Evolutionary conservation across 2,888 invertebrate species (phyloP).

Genomic region (Heteromurus nitidus): DNA sequence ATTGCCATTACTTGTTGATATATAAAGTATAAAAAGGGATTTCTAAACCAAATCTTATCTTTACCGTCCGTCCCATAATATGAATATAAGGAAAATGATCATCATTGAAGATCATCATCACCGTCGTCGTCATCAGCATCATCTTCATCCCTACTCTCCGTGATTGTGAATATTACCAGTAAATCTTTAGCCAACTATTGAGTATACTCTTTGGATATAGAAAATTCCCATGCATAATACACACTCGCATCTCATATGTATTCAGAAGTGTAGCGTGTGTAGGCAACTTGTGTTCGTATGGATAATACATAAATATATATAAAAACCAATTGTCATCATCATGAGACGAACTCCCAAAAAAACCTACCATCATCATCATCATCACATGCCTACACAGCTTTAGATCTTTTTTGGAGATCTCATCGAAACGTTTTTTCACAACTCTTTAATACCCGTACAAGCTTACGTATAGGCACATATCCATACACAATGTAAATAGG

Average conservation of each 20-base stretch:
- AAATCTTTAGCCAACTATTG: neutral
- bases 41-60: neutral
- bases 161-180: too few species aligned
- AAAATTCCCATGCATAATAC: too few species aligned
- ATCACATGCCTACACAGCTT: slow-evolving; percentile 11
- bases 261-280: neutral
- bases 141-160: neutral
- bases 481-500: too few species aligned
- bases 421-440: neutral
- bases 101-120: slow-evolving; percentile 19
- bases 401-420: slow-evolving; percentile 11
- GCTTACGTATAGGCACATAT: too few species aligned
- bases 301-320: neutral
- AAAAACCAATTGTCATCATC: slow-evolving; percentile 9
- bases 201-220: neutral
- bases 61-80: neutral
- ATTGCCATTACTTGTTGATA: neutral
- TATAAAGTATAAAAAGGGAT: neutral
- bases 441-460: neutral
- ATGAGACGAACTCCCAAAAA: slow-evolving; percentile 9
- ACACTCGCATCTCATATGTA: too few species aligned
- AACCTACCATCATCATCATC: slow-evolving; percentile 6
- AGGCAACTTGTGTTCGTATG: neutral
- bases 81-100: slow-evolving; percentile 1
- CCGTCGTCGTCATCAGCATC: slow-evolving; percentile 3